Percentiles rank a stretch among this genome's conserved stretches.
These are phyloP conservation scores for Clostera curtula DNA, from an alignment of 2,888 invertebrate species.

Conservation along the genomic window DNA sequence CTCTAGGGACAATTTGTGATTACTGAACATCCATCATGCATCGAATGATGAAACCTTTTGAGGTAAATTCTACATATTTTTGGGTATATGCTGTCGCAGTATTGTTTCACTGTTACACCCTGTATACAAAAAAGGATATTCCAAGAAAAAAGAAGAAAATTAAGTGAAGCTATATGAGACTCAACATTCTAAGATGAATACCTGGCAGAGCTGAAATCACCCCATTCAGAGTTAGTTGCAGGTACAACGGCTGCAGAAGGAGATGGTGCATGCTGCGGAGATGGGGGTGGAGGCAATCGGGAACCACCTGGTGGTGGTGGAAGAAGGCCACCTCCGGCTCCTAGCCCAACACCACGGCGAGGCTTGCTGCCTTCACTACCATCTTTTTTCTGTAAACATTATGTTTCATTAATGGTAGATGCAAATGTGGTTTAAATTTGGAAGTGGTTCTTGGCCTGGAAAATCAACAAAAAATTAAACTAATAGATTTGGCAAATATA, in stretches of 20 bases:
- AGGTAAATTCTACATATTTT: too few relatives aligned
- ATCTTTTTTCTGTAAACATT: constrained; percentile 84
- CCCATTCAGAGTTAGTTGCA: constrained; percentile 79
- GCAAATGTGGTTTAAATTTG: too few relatives aligned
- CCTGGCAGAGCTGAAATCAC: constrained; percentile 85
- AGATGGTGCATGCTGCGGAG: constrained; percentile 83
- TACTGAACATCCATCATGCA: too few relatives aligned
- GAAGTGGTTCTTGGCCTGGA: too few relatives aligned
- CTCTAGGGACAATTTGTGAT: too few relatives aligned
- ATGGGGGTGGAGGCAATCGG: constrained; percentile 85
- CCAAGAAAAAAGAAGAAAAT: not conserved
- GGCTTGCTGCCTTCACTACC: constrained; percentile 84
- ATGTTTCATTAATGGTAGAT: too few relatives aligned
- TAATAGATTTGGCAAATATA: too few relatives aligned
- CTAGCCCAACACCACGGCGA: constrained; percentile 63
- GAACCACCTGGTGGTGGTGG: constrained; percentile 87
- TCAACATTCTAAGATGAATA: constrained; percentile 20
- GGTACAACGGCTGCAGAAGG: constrained; percentile 64
- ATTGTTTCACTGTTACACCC: too few relatives aligned
- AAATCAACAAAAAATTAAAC: too few relatives aligned
- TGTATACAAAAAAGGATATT: not conserved
- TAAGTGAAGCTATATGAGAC: constrained; percentile 1
- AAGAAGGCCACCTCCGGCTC: constrained; percentile 75
- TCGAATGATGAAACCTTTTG: too few relatives aligned
- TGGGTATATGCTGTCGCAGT: too few relatives aligned